Percentiles rank a stretch among this genome's conserved stretches.
Conservation (phyloP, 2,888 invertebrate species). For the Lithophane leautieri region DNA sequence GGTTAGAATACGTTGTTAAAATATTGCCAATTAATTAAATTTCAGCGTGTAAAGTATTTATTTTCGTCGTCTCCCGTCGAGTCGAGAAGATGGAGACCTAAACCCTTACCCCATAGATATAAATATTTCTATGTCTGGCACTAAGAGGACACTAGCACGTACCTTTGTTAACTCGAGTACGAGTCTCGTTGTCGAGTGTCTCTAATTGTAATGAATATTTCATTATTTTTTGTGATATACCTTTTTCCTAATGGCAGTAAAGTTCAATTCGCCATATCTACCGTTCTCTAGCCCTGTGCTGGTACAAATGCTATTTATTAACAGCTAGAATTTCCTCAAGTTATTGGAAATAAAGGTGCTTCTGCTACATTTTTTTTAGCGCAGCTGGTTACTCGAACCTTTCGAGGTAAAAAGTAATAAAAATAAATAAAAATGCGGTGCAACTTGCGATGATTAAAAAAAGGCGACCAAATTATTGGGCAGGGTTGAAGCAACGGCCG, state of each 20-base stretch:
- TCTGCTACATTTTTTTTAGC: not conserved
- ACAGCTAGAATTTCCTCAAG: not conserved
- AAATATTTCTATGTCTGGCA: not conserved
- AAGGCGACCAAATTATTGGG: not conserved
- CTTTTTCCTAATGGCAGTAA: too few relatives aligned
- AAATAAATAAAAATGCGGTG: not conserved
- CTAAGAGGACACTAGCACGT: not conserved
- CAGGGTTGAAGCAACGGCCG: not conserved
- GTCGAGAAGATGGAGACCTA: not conserved
- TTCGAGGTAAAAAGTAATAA: not conserved
- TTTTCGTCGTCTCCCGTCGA: not conserved
- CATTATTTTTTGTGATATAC: too few relatives aligned
- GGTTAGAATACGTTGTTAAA: too few relatives aligned
- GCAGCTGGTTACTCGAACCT: too few relatives aligned
- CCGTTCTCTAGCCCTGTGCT: not conserved
- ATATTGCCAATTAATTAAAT: too few relatives aligned
- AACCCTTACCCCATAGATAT: not conserved
- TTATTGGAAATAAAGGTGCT: not conserved
- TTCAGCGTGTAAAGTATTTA: too few relatives aligned
- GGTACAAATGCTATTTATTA: not conserved
- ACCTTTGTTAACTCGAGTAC: too few relatives aligned
- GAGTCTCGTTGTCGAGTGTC: too few relatives aligned
- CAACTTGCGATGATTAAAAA: not conserved
- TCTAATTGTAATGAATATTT: too few relatives aligned
- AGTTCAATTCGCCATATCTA: too few relatives aligned